Percentiles rank a stretch among this genome's conserved stretches.
These are phyloP conservation scores for Bryconaethiops microstoma DNA, from an alignment of 2,797 vertebrate species.

Conservation along the genomic window DNA sequence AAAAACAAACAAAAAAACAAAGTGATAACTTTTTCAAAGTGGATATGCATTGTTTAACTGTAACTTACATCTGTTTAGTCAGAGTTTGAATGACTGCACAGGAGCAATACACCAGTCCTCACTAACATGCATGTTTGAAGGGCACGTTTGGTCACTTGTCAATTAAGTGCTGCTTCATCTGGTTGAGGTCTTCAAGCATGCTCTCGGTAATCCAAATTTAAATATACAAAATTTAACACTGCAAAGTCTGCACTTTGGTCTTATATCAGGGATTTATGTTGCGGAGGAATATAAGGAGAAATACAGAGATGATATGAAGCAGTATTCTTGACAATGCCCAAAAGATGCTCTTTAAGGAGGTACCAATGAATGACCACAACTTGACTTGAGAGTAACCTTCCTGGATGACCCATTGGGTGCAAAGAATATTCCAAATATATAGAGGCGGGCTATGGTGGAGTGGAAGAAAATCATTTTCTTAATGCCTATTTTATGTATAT, in stretches of 20 bases:
- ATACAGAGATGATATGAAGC: conserved; percentile 63
- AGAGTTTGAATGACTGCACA: conserved; percentile 78
- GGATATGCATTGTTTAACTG: conserved; percentile 68
- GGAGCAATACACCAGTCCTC: conserved; percentile 76
- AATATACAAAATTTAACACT: neutral
- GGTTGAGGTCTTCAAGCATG: conserved; percentile 52
- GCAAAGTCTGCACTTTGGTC: neutral
- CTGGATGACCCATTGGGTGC: conserved; percentile 79
- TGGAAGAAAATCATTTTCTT: conserved; percentile 21
- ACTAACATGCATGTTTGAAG: conserved; percentile 85
- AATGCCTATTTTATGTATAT: conserved; percentile 6
- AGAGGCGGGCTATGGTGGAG: conserved; percentile 25
- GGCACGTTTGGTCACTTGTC: conserved; percentile 77
- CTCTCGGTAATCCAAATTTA: neutral
- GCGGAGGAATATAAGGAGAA: neutral
- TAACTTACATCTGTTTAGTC: conserved; percentile 70
- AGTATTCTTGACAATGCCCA: conserved; percentile 75
- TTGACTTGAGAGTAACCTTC: conserved; percentile 84
- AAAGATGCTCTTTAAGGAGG: conserved; percentile 75
- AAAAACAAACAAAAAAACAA: conserved; percentile 6
- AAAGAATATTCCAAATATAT: conserved; percentile 46
- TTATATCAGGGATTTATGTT: conserved; percentile 22
- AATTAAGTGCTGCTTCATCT: conserved; percentile 61
- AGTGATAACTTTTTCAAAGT: conserved; percentile 51
- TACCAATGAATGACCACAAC: conserved; percentile 84